Conservation (phyloP, 1,140 invertebrate genomes). For the Aphidius ervi region DNA sequence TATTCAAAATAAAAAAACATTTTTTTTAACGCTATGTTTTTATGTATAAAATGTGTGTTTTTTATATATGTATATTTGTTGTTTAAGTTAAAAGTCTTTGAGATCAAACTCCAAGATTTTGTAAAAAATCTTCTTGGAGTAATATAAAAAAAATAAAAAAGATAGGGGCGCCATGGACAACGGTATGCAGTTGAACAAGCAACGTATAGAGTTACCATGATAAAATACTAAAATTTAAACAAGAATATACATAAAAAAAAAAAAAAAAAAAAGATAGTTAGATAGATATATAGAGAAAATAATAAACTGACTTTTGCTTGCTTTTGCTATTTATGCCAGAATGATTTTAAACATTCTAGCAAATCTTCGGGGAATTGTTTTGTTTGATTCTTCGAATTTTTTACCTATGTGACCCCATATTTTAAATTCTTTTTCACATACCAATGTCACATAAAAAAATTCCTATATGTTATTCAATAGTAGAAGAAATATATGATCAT, state of each 20-base stretch:
- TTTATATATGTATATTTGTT: conserved; percentile 11
- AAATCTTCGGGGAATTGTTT: conserved; percentile 20
- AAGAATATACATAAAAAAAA: too few species aligned
- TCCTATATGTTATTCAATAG: not conserved
- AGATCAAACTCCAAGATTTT: conserved; percentile 48
- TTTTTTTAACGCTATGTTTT: not conserved
- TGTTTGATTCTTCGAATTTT: conserved; percentile 22
- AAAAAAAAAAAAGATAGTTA: too few species aligned
- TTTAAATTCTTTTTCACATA: too few species aligned
- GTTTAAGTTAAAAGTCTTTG: not conserved
- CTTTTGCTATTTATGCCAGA: conserved; percentile 25
- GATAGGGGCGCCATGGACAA: conserved; percentile 42
- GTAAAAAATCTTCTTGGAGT: conserved; percentile 30
- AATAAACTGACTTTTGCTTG: not conserved
- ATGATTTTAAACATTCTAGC: conserved; percentile 24
- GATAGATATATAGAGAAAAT: too few species aligned
- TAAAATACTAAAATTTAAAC: not conserved
- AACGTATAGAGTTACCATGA: conserved; percentile 45
- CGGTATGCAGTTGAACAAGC: conserved; percentile 31
- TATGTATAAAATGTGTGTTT: conserved; percentile 22
- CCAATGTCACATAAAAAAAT: too few species aligned
- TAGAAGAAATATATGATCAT: not conserved
- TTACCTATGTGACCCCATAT: not conserved
- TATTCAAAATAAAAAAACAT: too few species aligned
- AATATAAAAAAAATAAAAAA: conserved; percentile 33